Base-by-base conservation (phyloP, 2,888 invertebrate species). In the Abrostola triplasia region DNA sequence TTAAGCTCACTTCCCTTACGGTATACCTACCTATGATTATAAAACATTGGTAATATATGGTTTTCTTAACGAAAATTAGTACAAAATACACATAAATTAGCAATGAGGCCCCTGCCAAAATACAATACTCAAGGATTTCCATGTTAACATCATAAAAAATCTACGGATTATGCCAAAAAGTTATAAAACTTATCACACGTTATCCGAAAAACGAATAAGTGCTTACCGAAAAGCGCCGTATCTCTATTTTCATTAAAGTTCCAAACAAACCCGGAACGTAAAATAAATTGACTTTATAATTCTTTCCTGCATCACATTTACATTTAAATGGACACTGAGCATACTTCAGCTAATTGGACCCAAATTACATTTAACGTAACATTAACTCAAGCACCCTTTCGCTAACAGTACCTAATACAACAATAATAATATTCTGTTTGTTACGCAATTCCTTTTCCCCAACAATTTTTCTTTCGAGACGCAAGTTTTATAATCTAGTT, bases 311-410 rank as follows among this genome's bases (percentile, higher is more conserved):
- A 58, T 56, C 49, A 24, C 54, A 60, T 72, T 72, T 75, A 48
- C 75, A 75, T 75, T 56, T 47, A 48, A 70, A 72, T 55, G 44
- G 60, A 53, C 41, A 53, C 70, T 64, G 60, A 65, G 70, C 65
- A 75, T 65, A 70, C 71, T 70, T 70, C 38, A 60, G 51, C 75
- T 65, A 65, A 75, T 75, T 75, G 60, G 35, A 61, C 66, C 66
- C 72, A 53, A 75, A 75, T 70, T 59, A 74, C 59, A 69, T 44
- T 70, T 70, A 75, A 73, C 75, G 65, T 54, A 60, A 69, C 64
- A 72, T 73, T 63, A 73, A 73, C 63, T 44, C 44, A 24, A 52
- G 50, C 57, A 64, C 70, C 71, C 57, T 70, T 58, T 60, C 47
- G 48, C 35, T 56, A 51, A 12, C 56, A 37, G 40, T 58, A 51